Percentiles rank a stretch among this genome's conserved stretches.
These are phyloP conservation scores for Vulpes vulpes DNA, from an alignment of 2,113 vertebrate species.

Conservation along the genomic window DNA sequence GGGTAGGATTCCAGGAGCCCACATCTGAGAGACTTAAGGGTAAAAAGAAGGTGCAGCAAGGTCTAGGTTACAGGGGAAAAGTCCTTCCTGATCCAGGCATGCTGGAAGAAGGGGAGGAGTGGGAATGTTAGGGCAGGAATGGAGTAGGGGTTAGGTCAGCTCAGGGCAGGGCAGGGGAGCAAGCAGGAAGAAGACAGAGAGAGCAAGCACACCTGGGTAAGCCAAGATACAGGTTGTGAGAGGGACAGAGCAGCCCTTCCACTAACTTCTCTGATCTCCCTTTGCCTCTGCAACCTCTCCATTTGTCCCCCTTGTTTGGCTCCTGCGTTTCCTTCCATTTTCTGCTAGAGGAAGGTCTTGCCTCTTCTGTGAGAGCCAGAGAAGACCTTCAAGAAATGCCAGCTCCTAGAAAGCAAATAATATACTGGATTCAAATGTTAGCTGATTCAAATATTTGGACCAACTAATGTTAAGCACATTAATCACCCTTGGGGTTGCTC, in stretches of 20 bases:
- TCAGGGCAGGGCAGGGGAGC: background rate
- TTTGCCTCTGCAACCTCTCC: background rate
- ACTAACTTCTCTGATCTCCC: background rate
- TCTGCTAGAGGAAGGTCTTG: background rate
- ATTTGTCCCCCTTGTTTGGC: background rate
- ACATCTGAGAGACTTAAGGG: background rate
- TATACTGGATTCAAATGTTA: background rate
- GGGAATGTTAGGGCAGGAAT: background rate
- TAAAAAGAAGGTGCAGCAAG: background rate
- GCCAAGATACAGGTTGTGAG: background rate
- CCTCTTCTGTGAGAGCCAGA: background rate
- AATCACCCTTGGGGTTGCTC: background rate
- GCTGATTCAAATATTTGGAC: background rate
- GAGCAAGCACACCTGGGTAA: background rate
- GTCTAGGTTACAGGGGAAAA: background rate
- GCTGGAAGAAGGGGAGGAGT: background rate
- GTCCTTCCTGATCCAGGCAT: background rate
- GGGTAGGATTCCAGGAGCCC: background rate
- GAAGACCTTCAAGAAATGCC: slow-evolving; percentile 6
- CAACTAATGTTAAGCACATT: slow-evolving; percentile 43
- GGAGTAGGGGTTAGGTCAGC: background rate
- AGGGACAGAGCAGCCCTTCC: background rate
- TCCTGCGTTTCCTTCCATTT: background rate
- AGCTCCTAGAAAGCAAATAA: background rate
- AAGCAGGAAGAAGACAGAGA: too few relatives aligned